Evolutionary conservation across 2,797 vertebrate species (phyloP).

Genomic region (Sebastes vulpes): DNA sequence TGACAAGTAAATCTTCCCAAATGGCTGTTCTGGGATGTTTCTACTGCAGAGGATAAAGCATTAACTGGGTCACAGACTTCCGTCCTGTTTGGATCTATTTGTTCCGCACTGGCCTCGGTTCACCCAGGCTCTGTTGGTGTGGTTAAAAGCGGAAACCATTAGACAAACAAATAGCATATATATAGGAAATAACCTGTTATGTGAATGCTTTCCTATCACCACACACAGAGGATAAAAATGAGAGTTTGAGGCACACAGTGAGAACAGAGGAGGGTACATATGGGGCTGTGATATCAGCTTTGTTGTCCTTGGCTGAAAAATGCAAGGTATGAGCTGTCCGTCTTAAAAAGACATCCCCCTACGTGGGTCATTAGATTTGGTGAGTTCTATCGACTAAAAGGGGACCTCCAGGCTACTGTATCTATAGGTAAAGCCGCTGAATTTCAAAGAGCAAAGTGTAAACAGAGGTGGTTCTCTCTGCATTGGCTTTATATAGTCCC

Average conservation of each 20-base stretch:
- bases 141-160: constrained; percentile 9
- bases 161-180: neutral
- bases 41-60: constrained; percentile 13
- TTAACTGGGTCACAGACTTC: constrained; percentile 46
- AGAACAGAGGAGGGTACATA: constrained; percentile 34
- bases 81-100: constrained; percentile 19
- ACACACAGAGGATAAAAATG: constrained; percentile 50
- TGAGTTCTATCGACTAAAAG: constrained; percentile 41
- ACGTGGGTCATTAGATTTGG: constrained; percentile 43
- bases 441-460: constrained; percentile 44
- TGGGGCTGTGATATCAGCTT: constrained; percentile 54
- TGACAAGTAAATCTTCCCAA: constrained; percentile 43
- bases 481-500: constrained; percentile 27
- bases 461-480: constrained; percentile 40
- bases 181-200: constrained; percentile 12
- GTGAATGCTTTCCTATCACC: constrained; percentile 2
- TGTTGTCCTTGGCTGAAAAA: constrained; percentile 65
- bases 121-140: constrained; percentile 4
- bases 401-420: constrained; percentile 33
- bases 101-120: constrained; percentile 19
- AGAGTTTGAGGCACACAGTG: constrained; percentile 26
- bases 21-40: constrained; percentile 14
- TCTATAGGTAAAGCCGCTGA: constrained; percentile 27
- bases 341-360: constrained; percentile 24
- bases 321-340: constrained; percentile 58